Base-by-base conservation (phyloP, 2,888 invertebrate genomes). In the Agrotis exclamationis region DNA sequence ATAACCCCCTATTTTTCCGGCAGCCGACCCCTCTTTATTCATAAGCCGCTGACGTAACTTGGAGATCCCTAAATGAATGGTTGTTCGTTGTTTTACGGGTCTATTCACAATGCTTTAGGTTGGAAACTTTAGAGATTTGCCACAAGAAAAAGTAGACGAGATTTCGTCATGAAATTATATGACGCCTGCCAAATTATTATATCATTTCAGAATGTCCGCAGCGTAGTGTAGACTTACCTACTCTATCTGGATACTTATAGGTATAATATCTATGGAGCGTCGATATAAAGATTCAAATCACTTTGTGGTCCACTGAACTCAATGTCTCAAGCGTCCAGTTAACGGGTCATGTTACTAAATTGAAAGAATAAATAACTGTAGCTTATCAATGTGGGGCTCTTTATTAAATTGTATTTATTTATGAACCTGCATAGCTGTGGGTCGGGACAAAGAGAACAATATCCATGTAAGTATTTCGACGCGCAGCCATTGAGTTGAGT, bases 21-120 rank as follows among this genome's bases (percentile, higher is more conserved):
- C 87, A 88, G 88, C 90, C 91, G 91, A 90, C 91, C 88, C 93
- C 94, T 94, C 93, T 95, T 95, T 95, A 95, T 95, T 95, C 95
- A 95, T 95, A 95, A 95, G 94, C 93, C 92, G 86, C 92, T 93
- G 93, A 94, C 93, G 95, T 93, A 94, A 95, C 94, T 94, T 92
- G 91, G 93, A 94, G 93, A 93, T 91, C 92, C 94, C 92, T 93
- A 95, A 96, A 96, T 95, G 94, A 95, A 96, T 93, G 95, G 96
- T 91, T 95, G 95, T 96, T 96, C 94, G 93, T 95, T 95, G 94
- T 96, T 96, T 96, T 96, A 96, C 95, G 95, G 93, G 92, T 94
- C 94, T 95, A 94, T 95, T 94, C 93, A 93, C 94, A 93, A 93
- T 93, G 94, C 90, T 92, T 95, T 93, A 92, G 93, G 90, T 92